Percentiles rank a stretch among this genome's conserved stretches.
Conservation (phyloP, 2,797 vertebrate species). For the Gobionotothen gibberifrons region DNA sequence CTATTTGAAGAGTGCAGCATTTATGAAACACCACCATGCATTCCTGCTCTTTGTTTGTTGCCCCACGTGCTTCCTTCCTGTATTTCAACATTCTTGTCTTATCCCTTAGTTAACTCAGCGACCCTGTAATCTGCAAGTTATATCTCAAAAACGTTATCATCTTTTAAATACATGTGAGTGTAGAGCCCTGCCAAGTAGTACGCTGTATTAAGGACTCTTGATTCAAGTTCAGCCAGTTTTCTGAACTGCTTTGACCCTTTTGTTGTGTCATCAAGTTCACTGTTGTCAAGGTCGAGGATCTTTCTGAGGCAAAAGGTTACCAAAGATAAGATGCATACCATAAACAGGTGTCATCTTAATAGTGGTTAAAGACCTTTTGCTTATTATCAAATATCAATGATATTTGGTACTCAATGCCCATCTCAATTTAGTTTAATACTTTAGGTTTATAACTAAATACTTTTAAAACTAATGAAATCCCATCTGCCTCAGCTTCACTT, state of each 20-base stretch:
- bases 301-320: slow-evolving; percentile 11
- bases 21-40: neutral
- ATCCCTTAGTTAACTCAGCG: neutral
- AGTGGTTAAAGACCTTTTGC: too few relatives aligned
- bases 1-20: neutral
- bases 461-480: neutral
- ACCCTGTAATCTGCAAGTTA: neutral
- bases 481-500: neutral
- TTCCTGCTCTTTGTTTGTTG: neutral
- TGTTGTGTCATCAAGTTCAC: slow-evolving; percentile 15
- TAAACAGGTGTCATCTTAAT: slow-evolving; percentile 4
- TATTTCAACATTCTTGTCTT: neutral
- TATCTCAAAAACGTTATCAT: neutral
- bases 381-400: neutral
- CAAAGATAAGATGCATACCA: slow-evolving; percentile 39
- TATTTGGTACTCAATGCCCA: neutral
- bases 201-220: neutral
- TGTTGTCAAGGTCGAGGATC: slow-evolving; percentile 1
- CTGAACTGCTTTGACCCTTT: slow-evolving; percentile 24
- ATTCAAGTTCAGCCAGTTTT: neutral
- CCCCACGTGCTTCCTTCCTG: neutral
- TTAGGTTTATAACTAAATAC: neutral
- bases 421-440: too few relatives aligned
- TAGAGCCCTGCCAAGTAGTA: neutral
- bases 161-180: neutral